phyloP scores from a whole-genome alignment of 1,140 invertebrate species.

The Cardiocondyla obscurior region DNA sequence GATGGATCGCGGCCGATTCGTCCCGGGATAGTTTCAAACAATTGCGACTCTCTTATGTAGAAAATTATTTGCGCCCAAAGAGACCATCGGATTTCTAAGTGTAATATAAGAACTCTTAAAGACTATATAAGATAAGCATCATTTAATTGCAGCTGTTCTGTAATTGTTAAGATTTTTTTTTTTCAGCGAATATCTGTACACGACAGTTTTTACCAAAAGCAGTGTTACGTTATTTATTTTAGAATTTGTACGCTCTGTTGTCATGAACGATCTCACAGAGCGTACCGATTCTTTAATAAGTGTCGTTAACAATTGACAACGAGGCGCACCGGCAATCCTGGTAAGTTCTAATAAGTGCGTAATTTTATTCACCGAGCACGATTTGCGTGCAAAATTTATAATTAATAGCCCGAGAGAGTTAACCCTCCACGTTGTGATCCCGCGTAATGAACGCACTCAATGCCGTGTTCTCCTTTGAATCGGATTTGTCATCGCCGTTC shows the following conservation, averaged over 20 bases:
- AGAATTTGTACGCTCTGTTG: slow-evolving; percentile 84
- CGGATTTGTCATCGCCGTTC: slow-evolving; percentile 23
- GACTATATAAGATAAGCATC: too few relatives aligned
- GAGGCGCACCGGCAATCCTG: background rate
- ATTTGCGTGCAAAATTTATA: background rate
- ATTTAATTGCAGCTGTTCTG: background rate
- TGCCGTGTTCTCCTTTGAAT: background rate
- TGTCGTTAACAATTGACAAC: slow-evolving; percentile 78
- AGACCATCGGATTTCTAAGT: background rate
- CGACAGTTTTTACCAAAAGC: background rate
- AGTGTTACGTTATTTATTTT: slow-evolving; percentile 82
- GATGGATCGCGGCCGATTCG: slow-evolving; percentile 52
- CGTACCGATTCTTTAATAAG: slow-evolving; percentile 83
- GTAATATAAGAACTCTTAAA: background rate
- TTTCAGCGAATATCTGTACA: background rate
- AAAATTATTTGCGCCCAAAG: background rate
- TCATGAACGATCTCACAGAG: slow-evolving; percentile 82
- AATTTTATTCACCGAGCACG: too few relatives aligned
- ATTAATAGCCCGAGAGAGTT: background rate
- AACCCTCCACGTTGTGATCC: background rate
- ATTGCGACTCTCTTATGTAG: background rate
- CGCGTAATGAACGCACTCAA: background rate
- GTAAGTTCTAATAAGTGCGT: slow-evolving; percentile 20
- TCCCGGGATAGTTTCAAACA: background rate
- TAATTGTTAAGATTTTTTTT: background rate